Evolutionary conservation across 1,140 invertebrate genomes (phyloP).

Genomic region (Trypoxylus dichotomus): DNA sequence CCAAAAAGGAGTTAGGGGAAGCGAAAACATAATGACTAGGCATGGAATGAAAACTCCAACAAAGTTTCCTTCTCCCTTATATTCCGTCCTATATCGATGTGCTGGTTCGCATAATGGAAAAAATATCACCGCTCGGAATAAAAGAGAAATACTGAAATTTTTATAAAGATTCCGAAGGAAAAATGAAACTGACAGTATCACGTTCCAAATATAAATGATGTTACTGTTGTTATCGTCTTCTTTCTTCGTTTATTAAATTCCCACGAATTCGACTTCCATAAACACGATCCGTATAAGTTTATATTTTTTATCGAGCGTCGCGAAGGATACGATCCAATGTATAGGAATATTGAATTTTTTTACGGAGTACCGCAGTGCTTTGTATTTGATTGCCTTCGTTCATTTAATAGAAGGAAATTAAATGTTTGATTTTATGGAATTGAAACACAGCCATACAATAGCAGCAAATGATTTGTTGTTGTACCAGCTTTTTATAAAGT

Average conservation of each 20-base stretch:
- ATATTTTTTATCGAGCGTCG: not conserved
- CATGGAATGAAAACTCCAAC: conserved; percentile 1
- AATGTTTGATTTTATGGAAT: too few relatives aligned
- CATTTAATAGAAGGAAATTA: too few relatives aligned
- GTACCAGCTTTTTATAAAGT: too few relatives aligned
- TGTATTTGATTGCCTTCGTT: too few relatives aligned
- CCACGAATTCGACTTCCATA: conserved; percentile 1
- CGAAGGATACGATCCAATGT: not conserved
- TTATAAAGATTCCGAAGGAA: not conserved
- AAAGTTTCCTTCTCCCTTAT: not conserved
- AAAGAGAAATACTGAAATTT: not conserved
- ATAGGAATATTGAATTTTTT: not conserved
- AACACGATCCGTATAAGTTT: not conserved
- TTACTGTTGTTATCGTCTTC: not conserved
- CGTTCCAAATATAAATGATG: conserved; percentile 7
- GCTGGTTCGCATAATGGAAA: not conserved
- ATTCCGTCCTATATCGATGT: not conserved
- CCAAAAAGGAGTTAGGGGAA: not conserved
- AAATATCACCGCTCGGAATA: not conserved
- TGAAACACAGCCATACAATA: too few relatives aligned
- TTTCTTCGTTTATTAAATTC: conserved; percentile 4
- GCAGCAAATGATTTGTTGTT: too few relatives aligned
- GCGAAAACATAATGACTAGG: not conserved
- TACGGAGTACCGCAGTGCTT: not conserved
- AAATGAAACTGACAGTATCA: conserved; percentile 2